Conservation (phyloP, 2,797 vertebrate species). For the Hemibagrus guttatus region DNA sequence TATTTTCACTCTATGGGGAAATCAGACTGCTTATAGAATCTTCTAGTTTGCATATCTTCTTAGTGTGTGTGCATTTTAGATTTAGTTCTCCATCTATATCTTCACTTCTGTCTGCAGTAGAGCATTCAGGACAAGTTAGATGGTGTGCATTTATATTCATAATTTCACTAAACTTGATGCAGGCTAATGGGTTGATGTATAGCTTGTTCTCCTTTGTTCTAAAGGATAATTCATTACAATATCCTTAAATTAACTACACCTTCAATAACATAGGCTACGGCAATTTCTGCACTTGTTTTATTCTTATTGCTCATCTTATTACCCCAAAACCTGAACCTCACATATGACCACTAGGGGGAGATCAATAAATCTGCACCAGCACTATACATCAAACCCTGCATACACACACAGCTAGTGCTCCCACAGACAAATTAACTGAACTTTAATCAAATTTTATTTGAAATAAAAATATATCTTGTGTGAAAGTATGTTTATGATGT, state of each 20-base stretch:
- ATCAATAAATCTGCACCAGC: slow-evolving; percentile 49
- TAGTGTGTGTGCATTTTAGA: slow-evolving; percentile 18
- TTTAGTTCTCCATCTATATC: neutral
- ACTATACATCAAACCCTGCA: neutral
- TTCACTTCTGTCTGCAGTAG: neutral
- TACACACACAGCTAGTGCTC: no score
- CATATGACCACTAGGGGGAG: slow-evolving; percentile 67
- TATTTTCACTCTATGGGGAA: slow-evolving; percentile 43
- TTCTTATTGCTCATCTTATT: neutral
- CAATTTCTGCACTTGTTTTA: neutral
- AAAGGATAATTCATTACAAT: slow-evolving; percentile 7
- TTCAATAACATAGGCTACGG: neutral
- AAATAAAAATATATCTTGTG: no score
- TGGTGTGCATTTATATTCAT: neutral
- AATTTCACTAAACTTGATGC: neutral
- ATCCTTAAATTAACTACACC: neutral
- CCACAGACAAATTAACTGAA: no score
- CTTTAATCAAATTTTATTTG: no score
- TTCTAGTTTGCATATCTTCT: slow-evolving; percentile 11
- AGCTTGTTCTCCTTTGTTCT: neutral
- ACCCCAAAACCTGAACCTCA: neutral
- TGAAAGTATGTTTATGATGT: no score
- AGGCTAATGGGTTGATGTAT: neutral
- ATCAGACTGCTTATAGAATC: slow-evolving; percentile 12
- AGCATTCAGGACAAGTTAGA: neutral